phyloP scores from a whole-genome alignment of 2,113 vertebrate species.

The Xenopus borealis region DNA sequence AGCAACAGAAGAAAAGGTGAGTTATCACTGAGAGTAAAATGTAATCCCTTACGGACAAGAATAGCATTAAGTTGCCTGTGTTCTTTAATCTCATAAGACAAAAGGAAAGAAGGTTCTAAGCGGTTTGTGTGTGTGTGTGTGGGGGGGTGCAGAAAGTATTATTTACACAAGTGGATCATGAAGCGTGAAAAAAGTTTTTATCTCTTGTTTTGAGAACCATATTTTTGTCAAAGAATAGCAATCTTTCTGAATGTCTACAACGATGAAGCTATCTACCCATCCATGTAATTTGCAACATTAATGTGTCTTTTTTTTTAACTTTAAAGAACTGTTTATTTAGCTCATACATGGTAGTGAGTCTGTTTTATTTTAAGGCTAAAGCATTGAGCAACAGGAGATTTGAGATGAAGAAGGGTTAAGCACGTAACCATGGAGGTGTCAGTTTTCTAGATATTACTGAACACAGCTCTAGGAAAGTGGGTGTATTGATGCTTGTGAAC shows the following conservation, averaged over 20 bases:
- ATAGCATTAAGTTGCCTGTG: constrained; percentile 19
- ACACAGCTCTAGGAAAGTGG: background rate
- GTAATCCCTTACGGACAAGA: constrained; percentile 42
- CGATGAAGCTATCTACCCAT: constrained; percentile 27
- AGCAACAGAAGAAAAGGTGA: constrained; percentile 37
- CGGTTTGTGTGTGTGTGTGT: background rate
- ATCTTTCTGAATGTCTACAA: constrained; percentile 30
- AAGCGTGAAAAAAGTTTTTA: constrained; percentile 38
- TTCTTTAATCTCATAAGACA: background rate
- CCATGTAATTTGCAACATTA: constrained; percentile 41
- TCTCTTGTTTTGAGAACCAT: constrained; percentile 40
- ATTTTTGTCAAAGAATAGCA: constrained; percentile 20
- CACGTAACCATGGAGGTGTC: background rate
- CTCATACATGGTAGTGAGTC: constrained; percentile 5
- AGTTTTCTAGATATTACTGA: background rate
- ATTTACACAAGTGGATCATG: constrained; percentile 34
- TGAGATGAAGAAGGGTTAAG: constrained; percentile 2
- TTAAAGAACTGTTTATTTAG: constrained; percentile 33
- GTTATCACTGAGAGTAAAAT: constrained; percentile 27
- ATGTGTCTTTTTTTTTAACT: constrained; percentile 31
- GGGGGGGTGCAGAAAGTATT: constrained; percentile 37
- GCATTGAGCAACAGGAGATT: background rate
- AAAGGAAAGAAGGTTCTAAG: background rate
- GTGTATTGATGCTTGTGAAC: too few relatives aligned
- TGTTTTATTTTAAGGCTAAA: constrained; percentile 5